Evolutionary conservation across 2,888 invertebrate genomes (phyloP).

Genomic region (Caenorhabditis doughertyi): DNA sequence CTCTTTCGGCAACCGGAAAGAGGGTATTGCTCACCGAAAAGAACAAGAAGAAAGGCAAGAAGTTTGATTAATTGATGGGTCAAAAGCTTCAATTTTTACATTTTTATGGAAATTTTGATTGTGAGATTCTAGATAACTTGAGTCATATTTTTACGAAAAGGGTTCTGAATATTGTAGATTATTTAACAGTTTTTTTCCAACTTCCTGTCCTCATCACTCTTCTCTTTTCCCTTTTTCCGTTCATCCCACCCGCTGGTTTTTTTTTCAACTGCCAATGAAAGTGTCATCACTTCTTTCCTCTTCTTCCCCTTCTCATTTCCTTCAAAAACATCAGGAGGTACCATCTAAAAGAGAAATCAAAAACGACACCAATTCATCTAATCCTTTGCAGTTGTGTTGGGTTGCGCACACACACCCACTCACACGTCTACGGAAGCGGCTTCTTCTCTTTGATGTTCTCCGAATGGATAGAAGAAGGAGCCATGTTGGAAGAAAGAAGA

Average conservation of each 20-base stretch:
- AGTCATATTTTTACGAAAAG: neutral
- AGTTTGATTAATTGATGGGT: slow-evolving; percentile 42
- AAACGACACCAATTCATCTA: slow-evolving; percentile 62
- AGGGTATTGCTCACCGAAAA: slow-evolving; percentile 19
- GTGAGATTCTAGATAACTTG: neutral
- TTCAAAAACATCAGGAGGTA: slow-evolving; percentile 45
- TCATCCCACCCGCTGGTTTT: slow-evolving; percentile 7
- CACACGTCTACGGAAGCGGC: slow-evolving; percentile 26
- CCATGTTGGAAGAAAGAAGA: slow-evolving; percentile 10
- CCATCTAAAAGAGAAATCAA: slow-evolving; percentile 36
- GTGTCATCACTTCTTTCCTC: slow-evolving; percentile 34
- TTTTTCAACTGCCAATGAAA: slow-evolving; percentile 15
- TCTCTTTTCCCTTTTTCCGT: neutral
- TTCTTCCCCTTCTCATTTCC: neutral
- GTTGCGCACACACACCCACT: neutral
- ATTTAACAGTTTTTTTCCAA: neutral
- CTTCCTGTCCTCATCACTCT: slow-evolving; percentile 50
- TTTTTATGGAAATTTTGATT: neutral
- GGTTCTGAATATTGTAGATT: neutral
- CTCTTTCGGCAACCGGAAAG: slow-evolving; percentile 24
- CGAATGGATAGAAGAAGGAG: slow-evolving; percentile 33
- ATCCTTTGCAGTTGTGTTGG: slow-evolving; percentile 36
- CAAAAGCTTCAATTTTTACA: neutral
- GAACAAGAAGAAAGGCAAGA: neutral
- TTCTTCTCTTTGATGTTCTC: slow-evolving; percentile 50